Conservation (phyloP, 2,797 vertebrate species). For the Tarsius wallacei region DNA sequence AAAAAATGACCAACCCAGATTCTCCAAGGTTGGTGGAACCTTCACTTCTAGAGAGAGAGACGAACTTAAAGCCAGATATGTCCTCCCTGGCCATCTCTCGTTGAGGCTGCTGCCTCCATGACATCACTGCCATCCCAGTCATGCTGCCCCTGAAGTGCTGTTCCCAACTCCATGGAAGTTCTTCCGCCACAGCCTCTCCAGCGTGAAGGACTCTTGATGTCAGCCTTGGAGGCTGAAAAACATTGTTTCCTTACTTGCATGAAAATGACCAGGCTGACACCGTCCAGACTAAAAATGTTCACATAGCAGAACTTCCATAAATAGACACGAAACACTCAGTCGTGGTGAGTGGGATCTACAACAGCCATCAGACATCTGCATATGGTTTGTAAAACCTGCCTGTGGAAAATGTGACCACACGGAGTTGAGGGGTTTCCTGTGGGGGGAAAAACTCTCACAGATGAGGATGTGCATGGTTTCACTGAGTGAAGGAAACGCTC, state of each 20-base stretch:
- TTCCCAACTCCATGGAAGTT: not conserved
- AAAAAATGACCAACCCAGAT: not conserved
- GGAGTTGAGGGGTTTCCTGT: slow-evolving; percentile 15
- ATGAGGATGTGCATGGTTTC: not conserved
- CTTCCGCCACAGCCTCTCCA: slow-evolving; percentile 62
- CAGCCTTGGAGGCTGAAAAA: slow-evolving; percentile 78
- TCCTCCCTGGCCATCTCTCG: not conserved
- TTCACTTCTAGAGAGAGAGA: not conserved
- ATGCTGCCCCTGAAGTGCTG: not conserved
- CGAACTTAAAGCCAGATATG: not conserved
- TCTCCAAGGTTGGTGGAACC: not conserved
- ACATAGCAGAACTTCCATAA: slow-evolving; percentile 77
- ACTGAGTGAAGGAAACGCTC: not conserved
- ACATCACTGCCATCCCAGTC: no score
- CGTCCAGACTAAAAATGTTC: slow-evolving; percentile 81
- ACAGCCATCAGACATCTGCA: slow-evolving; percentile 67
- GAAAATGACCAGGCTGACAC: slow-evolving; percentile 81
- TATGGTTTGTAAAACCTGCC: slow-evolving; percentile 63
- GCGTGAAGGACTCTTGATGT: slow-evolving; percentile 74
- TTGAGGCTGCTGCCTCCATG: no score
- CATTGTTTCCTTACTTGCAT: slow-evolving; percentile 78
- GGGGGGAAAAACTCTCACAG: not conserved
- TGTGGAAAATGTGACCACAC: slow-evolving; percentile 62
- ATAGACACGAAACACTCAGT: slow-evolving; percentile 79
- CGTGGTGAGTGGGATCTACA: slow-evolving; percentile 72